These are phyloP conservation scores for Clarias laeviceps DNA, from an alignment of 2,797 vertebrate genomes.

Conservation along the genomic window DNA sequence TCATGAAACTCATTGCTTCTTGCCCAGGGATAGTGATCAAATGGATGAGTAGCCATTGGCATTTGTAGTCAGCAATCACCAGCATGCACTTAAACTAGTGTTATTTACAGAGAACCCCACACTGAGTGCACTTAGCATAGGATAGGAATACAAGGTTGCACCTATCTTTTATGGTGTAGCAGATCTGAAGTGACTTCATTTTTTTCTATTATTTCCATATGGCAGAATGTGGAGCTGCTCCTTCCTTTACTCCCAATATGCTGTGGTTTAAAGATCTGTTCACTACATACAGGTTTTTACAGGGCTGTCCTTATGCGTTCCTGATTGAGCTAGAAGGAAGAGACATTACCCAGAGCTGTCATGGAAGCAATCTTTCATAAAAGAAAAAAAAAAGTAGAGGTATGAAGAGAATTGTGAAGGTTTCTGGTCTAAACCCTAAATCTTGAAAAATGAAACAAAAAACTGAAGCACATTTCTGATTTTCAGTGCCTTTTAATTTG, in stretches of 20 bases:
- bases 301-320: slow-evolving; percentile 38
- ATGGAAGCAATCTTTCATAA: slow-evolving; percentile 41
- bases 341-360: slow-evolving; percentile 41
- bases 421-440: slow-evolving; percentile 24
- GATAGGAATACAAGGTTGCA: slow-evolving; percentile 15
- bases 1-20: slow-evolving; percentile 7
- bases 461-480: slow-evolving; percentile 72
- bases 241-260: slow-evolving; percentile 5
- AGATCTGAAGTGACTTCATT: slow-evolving; percentile 36
- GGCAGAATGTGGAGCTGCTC: slow-evolving; percentile 30
- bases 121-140: slow-evolving; percentile 11
- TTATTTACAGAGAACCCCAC: slow-evolving; percentile 9
- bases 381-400: slow-evolving; percentile 5
- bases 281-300: slow-evolving; percentile 49
- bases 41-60: slow-evolving; percentile 19
- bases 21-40: slow-evolving; percentile 19
- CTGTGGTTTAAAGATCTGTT: slow-evolving; percentile 47
- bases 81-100: neutral
- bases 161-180: slow-evolving; percentile 21
- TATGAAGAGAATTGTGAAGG: slow-evolving; percentile 2
- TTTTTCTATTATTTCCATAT: slow-evolving; percentile 46
- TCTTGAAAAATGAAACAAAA: slow-evolving; percentile 58
- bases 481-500: slow-evolving; percentile 75
- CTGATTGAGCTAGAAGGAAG: slow-evolving; percentile 24
- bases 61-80: slow-evolving; percentile 13